Evolutionary conservation across 2,797 vertebrate genomes (phyloP).

Genomic region (Fratercula arctica): DNA sequence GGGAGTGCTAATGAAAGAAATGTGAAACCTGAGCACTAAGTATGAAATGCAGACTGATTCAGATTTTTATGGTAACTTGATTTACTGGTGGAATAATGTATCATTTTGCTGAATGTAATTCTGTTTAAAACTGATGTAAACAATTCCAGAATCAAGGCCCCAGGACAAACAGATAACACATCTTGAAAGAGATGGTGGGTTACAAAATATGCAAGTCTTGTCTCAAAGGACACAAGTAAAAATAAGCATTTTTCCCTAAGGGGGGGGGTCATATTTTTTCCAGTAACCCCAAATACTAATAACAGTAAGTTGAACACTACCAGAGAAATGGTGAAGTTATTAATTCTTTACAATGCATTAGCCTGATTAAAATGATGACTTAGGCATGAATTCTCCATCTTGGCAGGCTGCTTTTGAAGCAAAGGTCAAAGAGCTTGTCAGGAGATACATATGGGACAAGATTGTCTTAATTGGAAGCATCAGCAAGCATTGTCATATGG

Average conservation of each 20-base stretch:
- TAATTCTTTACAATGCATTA: constrained; percentile 3
- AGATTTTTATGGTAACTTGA: not conserved
- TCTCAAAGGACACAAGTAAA: not conserved
- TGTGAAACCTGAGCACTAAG: not conserved
- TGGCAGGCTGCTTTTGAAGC: not conserved
- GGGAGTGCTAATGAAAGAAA: constrained; percentile 26
- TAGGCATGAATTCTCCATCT: not conserved
- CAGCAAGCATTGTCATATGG: not conserved
- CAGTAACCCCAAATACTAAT: not conserved
- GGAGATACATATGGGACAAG: not conserved
- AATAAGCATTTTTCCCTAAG: not conserved
- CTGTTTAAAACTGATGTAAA: not conserved
- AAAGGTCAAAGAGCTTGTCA: not conserved
- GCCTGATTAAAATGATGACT: constrained; percentile 1
- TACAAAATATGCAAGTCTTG: not conserved
- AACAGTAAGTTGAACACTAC: not conserved
- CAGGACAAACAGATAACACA: not conserved
- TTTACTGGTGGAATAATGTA: not conserved
- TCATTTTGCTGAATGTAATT: not conserved
- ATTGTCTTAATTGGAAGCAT: not conserved
- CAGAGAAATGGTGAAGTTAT: not conserved
- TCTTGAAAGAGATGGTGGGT: not conserved
- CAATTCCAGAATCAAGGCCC: not conserved
- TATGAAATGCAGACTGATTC: not conserved
- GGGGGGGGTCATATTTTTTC: not conserved